Evolutionary conservation across 2,888 invertebrate genomes (phyloP).

Genomic region (Cistogaster globosa): DNA sequence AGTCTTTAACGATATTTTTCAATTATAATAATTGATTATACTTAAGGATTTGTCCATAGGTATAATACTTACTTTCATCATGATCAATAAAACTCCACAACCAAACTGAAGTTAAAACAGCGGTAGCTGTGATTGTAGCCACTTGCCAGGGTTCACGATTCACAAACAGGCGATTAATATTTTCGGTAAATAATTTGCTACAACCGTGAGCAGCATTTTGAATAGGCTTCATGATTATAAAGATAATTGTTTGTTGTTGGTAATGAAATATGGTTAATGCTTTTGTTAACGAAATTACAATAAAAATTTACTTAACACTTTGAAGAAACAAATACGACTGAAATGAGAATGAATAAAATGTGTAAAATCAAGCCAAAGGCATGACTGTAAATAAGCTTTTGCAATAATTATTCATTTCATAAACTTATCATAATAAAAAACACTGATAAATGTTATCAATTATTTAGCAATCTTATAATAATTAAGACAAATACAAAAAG

Average conservation of each 20-base stretch:
- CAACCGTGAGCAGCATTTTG: conserved; percentile 73
- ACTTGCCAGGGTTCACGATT: conserved; percentile 93
- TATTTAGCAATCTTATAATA: background rate
- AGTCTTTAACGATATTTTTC: too few species aligned
- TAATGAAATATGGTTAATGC: background rate
- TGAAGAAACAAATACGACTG: conserved; percentile 63
- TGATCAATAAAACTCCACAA: conserved; percentile 88
- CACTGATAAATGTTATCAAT: conserved; percentile 29
- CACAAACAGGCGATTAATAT: conserved; percentile 86
- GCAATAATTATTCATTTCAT: conserved; percentile 25
- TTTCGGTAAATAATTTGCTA: conserved; percentile 80
- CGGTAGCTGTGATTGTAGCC: conserved; percentile 89
- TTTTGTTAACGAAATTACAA: conserved; percentile 14
- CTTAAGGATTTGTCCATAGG: background rate
- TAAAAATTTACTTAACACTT: conserved; percentile 54
- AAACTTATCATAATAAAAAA: conserved; percentile 38
- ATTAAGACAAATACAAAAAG: background rate
- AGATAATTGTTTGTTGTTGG: background rate
- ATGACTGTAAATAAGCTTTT: background rate
- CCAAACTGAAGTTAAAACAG: conserved; percentile 89
- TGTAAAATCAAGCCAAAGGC: background rate
- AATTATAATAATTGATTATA: too few species aligned
- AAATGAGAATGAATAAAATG: conserved; percentile 55
- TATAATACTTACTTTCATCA: conserved; percentile 86
- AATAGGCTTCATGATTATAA: conserved; percentile 76